A percentile compares a stretch with the other conserved stretches of the same genome.
phyloP scores from a whole-genome alignment of 2,113 vertebrate species.

The Xiphophorus couchianus region DNA sequence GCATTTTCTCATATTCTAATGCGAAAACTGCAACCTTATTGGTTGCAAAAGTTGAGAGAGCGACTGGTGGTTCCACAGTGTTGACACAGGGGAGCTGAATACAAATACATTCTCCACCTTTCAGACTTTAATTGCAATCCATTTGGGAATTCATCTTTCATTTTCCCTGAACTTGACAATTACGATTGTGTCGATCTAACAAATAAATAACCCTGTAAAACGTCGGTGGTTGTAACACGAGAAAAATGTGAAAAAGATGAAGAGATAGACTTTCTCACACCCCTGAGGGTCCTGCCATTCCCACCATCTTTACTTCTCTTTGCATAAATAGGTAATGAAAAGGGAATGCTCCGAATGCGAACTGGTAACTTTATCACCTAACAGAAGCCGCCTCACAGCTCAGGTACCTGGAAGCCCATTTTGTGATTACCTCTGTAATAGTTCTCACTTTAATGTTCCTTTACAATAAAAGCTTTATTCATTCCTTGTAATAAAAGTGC shows the following conservation, averaged over 20 bases:
- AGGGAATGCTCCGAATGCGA: too few species aligned
- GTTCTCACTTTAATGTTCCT: background rate
- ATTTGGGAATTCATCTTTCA: background rate
- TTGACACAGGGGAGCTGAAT: too few species aligned
- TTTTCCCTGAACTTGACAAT: background rate
- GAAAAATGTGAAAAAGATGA: background rate
- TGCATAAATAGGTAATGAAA: background rate
- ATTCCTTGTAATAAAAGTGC: background rate
- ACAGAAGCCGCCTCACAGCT: background rate
- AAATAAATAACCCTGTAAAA: background rate
- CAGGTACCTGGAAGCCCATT: background rate
- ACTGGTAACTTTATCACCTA: background rate
- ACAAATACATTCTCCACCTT: too few species aligned
- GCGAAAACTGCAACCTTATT: too few species aligned
- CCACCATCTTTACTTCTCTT: background rate
- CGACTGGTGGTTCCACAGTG: too few species aligned
- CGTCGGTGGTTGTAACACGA: background rate
- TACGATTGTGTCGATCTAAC: background rate
- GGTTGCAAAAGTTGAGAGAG: too few species aligned
- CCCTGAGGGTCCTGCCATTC: background rate
- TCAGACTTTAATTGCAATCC: background rate
- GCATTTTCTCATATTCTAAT: too few species aligned
- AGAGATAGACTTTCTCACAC: background rate
- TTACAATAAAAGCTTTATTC: background rate
- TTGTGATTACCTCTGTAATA: background rate